These are phyloP conservation scores for Mimachlamys varia DNA, from an alignment of 2,888 invertebrate species.

Conservation along the genomic window DNA sequence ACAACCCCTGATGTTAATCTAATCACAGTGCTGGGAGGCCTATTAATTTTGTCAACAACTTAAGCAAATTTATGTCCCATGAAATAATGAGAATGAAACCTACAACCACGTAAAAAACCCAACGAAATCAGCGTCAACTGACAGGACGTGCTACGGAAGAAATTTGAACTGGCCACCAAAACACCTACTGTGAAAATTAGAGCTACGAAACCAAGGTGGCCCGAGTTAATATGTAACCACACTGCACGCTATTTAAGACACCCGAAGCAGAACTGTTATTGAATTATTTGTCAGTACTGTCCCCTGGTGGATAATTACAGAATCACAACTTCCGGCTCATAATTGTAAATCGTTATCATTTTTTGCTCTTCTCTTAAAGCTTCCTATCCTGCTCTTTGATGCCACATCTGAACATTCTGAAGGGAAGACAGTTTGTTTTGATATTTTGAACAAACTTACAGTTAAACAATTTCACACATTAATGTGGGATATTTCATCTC, in stretches of 20 bases:
- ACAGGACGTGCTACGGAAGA: constrained; percentile 29
- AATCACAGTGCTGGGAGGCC: not conserved
- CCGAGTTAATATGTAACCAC: not conserved
- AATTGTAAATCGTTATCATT: not conserved
- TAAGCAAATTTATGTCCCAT: constrained; percentile 31
- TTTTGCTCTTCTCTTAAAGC: not conserved
- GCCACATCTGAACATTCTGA: not conserved
- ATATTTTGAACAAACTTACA: not conserved
- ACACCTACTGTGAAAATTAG: constrained; percentile 36
- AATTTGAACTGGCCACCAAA: constrained; percentile 27
- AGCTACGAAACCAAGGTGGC: not conserved
- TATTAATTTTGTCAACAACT: constrained; percentile 31
- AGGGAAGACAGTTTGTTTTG: not conserved
- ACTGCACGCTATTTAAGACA: not conserved
- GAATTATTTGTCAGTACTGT: not conserved
- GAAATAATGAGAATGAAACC: constrained; percentile 5
- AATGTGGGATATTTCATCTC: no score
- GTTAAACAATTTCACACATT: not conserved
- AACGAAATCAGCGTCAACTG: not conserved
- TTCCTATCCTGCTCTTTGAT: not conserved
- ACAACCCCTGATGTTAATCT: not conserved
- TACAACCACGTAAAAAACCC: constrained; percentile 17
- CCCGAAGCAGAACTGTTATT: not conserved
- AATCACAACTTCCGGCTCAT: not conserved
- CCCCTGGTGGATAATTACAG: not conserved